Evolutionary conservation across 2,113 vertebrate species (phyloP), one percentile per base, ranked within the genome.

Genomic region (Ammospiza nelsoni): DNA sequence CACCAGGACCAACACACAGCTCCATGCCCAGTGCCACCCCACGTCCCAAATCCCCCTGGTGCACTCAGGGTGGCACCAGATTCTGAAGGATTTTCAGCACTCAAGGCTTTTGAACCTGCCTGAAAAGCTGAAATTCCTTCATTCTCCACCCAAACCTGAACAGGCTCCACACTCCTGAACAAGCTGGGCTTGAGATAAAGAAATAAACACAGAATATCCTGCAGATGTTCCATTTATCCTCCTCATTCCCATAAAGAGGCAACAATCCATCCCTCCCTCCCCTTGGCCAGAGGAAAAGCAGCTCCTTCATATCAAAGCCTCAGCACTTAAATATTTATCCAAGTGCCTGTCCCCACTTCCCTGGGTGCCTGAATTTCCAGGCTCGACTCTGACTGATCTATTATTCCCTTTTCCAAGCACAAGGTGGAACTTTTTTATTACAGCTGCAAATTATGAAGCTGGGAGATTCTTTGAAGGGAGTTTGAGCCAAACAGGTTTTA

Each of bases 371-470:
- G 61, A 54, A 83, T 90, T 96, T 90, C 71, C 67, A 95, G 91
- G 88, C 69, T 95, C 55, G 2, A 28, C 27, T 35, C 92, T 95
- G 63, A 97, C 97, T 98, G 97, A 98, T 98, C 96, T 97, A 92
- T 96, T 97, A 98, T 98, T 98, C 98, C 14, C 96, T 97, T 97
- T 98, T 95, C 83, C 8, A 24, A 94, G 95, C 66, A 89, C 89
- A 39, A 93, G 94, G 95, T 63, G 15, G 63, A 95, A 97, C 86
- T 96, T 97, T 75, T 95, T 96, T 94, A 93, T 95, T 87, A 69
- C 27, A 2, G 87, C 74, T 84, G 93, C 96, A 97, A 95, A 97
- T 97, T 69, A 95, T 15, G 93, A 90, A 92, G 74, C 71, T 15
- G 4, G 24, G 46, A 84, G 46, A 37, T 46, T 71, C 96, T 97